Evolutionary conservation across 2,888 invertebrate species (phyloP), one percentile per base, ranked within the genome.

Genomic region (Drosophila cyrtoloma): DNA sequence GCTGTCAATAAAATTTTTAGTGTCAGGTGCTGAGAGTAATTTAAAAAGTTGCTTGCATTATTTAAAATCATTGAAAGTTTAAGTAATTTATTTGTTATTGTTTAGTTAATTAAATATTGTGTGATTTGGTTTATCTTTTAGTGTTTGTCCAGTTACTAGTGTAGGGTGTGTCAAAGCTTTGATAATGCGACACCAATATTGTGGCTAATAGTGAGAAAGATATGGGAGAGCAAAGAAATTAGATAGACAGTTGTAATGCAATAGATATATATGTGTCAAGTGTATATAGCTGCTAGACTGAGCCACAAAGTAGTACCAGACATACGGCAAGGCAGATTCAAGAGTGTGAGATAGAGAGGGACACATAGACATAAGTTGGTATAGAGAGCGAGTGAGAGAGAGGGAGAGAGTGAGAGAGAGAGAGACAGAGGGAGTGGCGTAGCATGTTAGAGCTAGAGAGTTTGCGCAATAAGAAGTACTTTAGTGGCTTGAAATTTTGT

Each of bases 171-270:
- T 93, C 93, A 90, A 93, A 91, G 91, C 93, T 93, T 92, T 93
- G 93, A 84, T 92, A 92, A 90, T 93, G 93, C 87, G 93, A 92
- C 92, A 93, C 92, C 91, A 90, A 92, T 90, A 93, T 93, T 90
- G 92, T 92, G 83, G 93, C 93, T 93, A 91, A 88, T 86, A 89
- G 82, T 78, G 77, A 80, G 76, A 82, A 75, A 87, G 83, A 85
- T 69, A 66, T 68, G 77, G 79, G 71, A 86, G 81, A 83, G 71
- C 71, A 82, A 68, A 84, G 75, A 78, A 69, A 85, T 83, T 79
- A 84, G 84, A 84, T 68, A 84, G 80, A 82, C 71, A 75, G 66
- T 69, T 52, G 61, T 79, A 76, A 71, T 78, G 78, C 71, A 78
- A 73, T 58, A 75, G 56, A 75, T 59, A 67, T 16, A 77, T 28